Base-by-base conservation (phyloP, 2,113 vertebrate genomes). In the Colistium nudipinnis region DNA sequence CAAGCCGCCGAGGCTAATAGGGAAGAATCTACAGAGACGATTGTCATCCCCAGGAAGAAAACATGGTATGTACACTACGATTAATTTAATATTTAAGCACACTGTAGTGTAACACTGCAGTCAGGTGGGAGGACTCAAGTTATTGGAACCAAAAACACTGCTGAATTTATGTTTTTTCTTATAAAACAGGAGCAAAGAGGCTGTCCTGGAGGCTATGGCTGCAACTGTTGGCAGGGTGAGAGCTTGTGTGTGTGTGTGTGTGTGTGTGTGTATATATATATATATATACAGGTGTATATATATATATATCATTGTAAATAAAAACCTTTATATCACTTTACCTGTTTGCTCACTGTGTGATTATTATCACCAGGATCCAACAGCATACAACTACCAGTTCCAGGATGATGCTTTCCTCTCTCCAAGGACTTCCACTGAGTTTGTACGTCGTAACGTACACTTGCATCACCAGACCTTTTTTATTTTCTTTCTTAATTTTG, bases 341-440 rank as follows among this genome's bases (percentile, higher is more conserved):
- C 38, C 6, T n/a, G 22, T 12, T 25, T 27, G 7, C 0, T 48
- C 0, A 38, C 7, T 7, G 2, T 43, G 2, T 30, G 49, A 0
- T 64, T 52, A 16, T 62, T 17, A 9, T 10, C 27, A 70, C 1
- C 79, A 99, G 98, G 97, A 99, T 72, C 89, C 92, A 13, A 97
- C 97, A 76, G 93, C 95, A 43, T 88, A 79, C 56, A 88, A 93
- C 47, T 97, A 97, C 13, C 75, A 81, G 20, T 97, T 97, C 88
- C 96, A 95, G 27, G 98, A 99, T 89, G 97, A 99, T 62, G 88
- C 96, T 27, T 99, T 83, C 62, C 94, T 99, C 62, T 80, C 88
- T 14, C 98, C 98, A 35, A 87, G 84, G 87, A 94, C 90, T 1
- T 55, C 82, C 36, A 0, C 53, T 17, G 94, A 92, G 75, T 91